A percentile compares a stretch with the other conserved stretches of the same genome.
Conservation (phyloP, 2,113 vertebrate species). For the Otus sunia region DNA sequence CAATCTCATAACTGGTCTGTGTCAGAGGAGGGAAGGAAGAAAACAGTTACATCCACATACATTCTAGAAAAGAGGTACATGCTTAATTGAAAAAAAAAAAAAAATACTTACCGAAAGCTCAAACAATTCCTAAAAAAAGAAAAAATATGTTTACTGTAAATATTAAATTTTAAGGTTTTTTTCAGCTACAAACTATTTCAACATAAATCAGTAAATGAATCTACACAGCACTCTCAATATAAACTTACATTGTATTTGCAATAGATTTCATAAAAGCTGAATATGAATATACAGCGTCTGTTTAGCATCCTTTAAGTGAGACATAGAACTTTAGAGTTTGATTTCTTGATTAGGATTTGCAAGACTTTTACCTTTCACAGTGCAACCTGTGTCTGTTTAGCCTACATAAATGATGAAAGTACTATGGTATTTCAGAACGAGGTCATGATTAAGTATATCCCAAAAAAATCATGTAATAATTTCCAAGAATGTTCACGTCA, state of each 20-base stretch:
- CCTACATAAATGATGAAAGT: neutral
- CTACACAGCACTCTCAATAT: neutral
- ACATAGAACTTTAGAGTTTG: neutral
- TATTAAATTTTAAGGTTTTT: neutral
- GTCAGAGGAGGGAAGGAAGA: neutral
- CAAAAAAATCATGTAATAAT: neutral
- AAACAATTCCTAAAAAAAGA: constrained; percentile 85
- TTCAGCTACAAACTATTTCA: neutral
- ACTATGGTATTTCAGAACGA: neutral
- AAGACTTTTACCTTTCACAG: neutral
- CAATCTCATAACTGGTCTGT: constrained; percentile 90
- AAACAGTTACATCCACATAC: neutral
- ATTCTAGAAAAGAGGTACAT: neutral
- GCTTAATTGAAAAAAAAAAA: neutral
- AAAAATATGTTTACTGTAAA: neutral
- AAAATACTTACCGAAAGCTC: constrained; percentile 86
- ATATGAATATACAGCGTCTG: neutral
- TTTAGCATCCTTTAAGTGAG: neutral
- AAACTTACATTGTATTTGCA: neutral
- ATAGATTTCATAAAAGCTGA: neutral
- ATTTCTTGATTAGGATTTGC: neutral
- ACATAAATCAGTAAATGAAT: neutral
- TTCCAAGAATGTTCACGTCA: neutral
- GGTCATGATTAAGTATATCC: neutral
- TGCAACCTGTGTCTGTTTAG: neutral